phyloP scores from a whole-genome alignment of 2,888 invertebrate genomes.

The Ochropleura leucogaster region DNA sequence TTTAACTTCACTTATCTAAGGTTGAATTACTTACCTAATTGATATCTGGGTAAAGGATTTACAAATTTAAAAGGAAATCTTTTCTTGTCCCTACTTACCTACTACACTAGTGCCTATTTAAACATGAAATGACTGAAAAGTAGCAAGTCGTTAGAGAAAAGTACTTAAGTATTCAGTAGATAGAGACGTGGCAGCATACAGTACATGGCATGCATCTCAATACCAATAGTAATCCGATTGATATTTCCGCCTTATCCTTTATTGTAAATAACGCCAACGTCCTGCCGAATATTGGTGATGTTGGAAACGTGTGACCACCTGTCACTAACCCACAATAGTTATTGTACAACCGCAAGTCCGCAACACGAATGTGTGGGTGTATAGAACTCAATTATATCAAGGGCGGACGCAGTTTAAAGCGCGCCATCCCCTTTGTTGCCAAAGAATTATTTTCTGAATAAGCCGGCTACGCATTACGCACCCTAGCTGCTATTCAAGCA shows the following conservation, averaged over 20 bases:
- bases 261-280: constrained; percentile 18
- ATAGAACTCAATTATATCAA: constrained; percentile 76
- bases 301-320: constrained; percentile 72
- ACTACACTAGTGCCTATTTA: too few species aligned
- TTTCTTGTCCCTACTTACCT: too few species aligned
- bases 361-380: constrained; percentile 47
- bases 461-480: constrained; percentile 42
- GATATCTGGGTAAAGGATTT: too few species aligned
- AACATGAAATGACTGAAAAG: too few species aligned
- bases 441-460: constrained; percentile 69
- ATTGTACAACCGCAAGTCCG: constrained; percentile 34
- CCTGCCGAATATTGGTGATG: constrained; percentile 16
- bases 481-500: constrained; percentile 65
- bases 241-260: constrained; percentile 30
- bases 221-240: constrained; percentile 9
- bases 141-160: too few species aligned
- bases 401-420: constrained; percentile 79
- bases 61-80: too few species aligned
- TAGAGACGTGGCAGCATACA: too few species aligned
- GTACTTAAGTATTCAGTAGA: too few species aligned
- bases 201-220: not conserved
- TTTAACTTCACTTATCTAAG: too few species aligned
- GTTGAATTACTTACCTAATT: too few species aligned
- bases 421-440: constrained; percentile 66
- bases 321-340: constrained; percentile 63